These are phyloP conservation scores for Subanguina moxae DNA, from an alignment of 1,140 invertebrate genomes.

Conservation along the genomic window DNA sequence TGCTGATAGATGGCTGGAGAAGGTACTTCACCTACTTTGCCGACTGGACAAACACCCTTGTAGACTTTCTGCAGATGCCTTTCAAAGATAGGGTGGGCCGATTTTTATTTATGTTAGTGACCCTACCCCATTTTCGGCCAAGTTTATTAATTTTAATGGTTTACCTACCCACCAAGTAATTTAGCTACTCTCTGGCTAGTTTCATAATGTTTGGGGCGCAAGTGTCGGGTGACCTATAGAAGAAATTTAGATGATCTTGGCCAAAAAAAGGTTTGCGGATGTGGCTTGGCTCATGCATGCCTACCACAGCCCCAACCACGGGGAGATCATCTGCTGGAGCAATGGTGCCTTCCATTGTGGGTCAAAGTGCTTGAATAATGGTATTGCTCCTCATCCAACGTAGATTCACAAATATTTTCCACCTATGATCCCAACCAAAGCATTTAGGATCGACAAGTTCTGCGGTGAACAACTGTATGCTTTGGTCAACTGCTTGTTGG, in stretches of 20 bases:
- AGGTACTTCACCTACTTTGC: conserved; percentile 26
- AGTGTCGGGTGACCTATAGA: too few relatives aligned
- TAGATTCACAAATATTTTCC: background rate
- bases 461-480: conserved; percentile 17
- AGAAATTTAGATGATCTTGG: conserved; percentile 20
- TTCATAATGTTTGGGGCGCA: too few relatives aligned
- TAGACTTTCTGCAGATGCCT: conserved; percentile 21
- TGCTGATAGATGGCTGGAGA: conserved; percentile 27
- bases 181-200: too few relatives aligned
- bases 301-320: conserved; percentile 5
- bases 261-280: conserved; percentile 17
- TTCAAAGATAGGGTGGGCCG: conserved; percentile 9
- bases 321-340: conserved; percentile 4
- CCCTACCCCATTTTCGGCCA: too few relatives aligned
- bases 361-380: conserved; percentile 7
- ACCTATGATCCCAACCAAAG: background rate
- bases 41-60: conserved; percentile 20
- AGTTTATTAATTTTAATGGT: too few relatives aligned
- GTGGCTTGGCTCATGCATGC: conserved; percentile 28
- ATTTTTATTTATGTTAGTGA: too few relatives aligned
- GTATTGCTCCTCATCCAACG: background rate
- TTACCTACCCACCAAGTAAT: too few relatives aligned
- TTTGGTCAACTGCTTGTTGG: conserved; percentile 10
- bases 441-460: conserved; percentile 15
- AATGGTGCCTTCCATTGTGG: conserved; percentile 10